Percentiles rank a stretch among this genome's conserved stretches.
Conservation (phyloP, 2,888 invertebrate species). For the Plebejus anna region DNA sequence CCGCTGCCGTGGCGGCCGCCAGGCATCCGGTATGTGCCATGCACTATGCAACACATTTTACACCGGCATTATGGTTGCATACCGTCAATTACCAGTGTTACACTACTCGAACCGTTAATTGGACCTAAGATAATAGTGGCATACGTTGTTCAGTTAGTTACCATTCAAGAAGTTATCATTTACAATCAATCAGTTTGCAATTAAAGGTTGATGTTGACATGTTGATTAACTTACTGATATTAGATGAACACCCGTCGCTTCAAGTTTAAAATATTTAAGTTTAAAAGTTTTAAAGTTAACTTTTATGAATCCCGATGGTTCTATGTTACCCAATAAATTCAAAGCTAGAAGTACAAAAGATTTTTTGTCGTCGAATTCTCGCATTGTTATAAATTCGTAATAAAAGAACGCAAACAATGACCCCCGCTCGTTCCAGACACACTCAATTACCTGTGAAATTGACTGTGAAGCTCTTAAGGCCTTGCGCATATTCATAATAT, state of each 20-base stretch:
- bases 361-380: slow-evolving; percentile 24
- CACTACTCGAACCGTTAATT: not conserved
- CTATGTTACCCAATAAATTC: not conserved
- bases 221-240: not conserved
- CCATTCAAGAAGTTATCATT: not conserved
- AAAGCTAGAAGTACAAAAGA: slow-evolving; percentile 19
- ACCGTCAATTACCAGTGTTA: not conserved
- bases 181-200: not conserved
- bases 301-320: not conserved
- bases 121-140: not conserved
- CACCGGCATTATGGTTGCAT: slow-evolving; percentile 11
- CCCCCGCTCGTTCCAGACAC: slow-evolving; percentile 45
- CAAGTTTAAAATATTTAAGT: not conserved
- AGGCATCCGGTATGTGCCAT: slow-evolving; percentile 88
- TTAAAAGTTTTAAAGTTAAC: not conserved
- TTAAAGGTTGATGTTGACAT: not conserved
- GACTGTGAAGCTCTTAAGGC: slow-evolving; percentile 50
- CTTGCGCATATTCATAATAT: slow-evolving; percentile 24
- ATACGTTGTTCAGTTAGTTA: not conserved
- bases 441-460: slow-evolving; percentile 72
- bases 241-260: not conserved
- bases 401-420: slow-evolving; percentile 49
- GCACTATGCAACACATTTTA: slow-evolving; percentile 26
- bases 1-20: slow-evolving; percentile 90
- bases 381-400: slow-evolving; percentile 40